phyloP scores from a whole-genome alignment of 2,888 invertebrate genomes.

The Athripsodes cinereus region DNA sequence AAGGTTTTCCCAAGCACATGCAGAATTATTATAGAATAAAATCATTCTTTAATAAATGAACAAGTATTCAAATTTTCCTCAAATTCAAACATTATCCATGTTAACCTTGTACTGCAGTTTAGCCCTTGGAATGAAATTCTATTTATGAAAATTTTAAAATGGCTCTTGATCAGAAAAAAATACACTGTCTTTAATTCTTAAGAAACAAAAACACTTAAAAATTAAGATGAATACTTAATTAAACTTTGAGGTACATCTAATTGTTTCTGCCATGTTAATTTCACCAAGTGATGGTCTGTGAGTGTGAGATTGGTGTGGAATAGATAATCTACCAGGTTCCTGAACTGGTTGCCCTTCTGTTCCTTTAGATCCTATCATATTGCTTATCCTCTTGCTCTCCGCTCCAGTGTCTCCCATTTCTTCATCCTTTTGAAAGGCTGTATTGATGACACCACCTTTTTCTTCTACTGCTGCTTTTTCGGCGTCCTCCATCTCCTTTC shows the following conservation, averaged over 20 bases:
- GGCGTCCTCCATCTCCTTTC: slow-evolving; percentile 27
- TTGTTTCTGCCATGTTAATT: slow-evolving; percentile 26
- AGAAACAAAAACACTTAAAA: no score
- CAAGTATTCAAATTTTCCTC: no score
- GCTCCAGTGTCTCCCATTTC: slow-evolving; percentile 35
- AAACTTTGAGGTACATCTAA: slow-evolving; percentile 26
- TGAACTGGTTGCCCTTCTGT: slow-evolving; percentile 37
- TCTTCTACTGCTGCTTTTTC: slow-evolving; percentile 29
- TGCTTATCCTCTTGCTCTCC: slow-evolving; percentile 18
- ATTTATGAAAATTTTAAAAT: no score
- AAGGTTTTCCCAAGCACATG: no score
- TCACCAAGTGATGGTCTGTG: slow-evolving; percentile 25
- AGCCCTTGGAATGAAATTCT: no score
- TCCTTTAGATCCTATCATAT: slow-evolving; percentile 36
- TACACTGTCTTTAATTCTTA: no score
- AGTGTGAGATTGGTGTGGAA: slow-evolving; percentile 6
- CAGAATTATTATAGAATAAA: no score
- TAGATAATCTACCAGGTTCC: slow-evolving; percentile 31
- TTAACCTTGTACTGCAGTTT: no score
- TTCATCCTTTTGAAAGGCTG: slow-evolving; percentile 43
- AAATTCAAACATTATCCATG: no score
- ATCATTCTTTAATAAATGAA: no score
- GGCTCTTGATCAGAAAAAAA: no score
- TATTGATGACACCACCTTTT: slow-evolving; percentile 40
- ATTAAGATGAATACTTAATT: no score